Evolutionary conservation across 1,140 invertebrate species (phyloP).

Genomic region (Varroa destructor): DNA sequence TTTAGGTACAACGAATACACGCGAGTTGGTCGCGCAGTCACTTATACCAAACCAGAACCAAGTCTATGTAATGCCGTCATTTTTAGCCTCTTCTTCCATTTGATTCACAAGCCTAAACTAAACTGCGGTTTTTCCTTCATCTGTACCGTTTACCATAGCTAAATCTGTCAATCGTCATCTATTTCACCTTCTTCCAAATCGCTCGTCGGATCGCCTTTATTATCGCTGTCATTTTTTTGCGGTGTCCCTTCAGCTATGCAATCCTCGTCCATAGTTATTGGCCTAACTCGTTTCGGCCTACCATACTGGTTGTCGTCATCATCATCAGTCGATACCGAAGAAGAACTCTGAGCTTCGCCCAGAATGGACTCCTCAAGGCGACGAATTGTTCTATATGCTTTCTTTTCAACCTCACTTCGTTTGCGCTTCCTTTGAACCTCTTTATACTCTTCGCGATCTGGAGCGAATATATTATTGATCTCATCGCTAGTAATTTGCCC

Average conservation of each 20-base stretch:
- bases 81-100: too few relatives aligned
- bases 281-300: not conserved
- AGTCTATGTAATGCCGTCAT: too few relatives aligned
- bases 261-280: not conserved
- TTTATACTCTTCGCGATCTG: not conserved
- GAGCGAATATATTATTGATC: not conserved
- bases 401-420: constrained; percentile 1
- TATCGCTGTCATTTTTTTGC: too few relatives aligned
- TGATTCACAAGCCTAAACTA: too few relatives aligned
- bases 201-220: not conserved
- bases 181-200: constrained; percentile 23
- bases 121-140: too few relatives aligned
- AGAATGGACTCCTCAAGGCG: not conserved
- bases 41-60: too few relatives aligned
- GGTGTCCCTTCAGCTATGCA: too few relatives aligned
- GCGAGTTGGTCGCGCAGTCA: too few relatives aligned
- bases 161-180: not conserved
- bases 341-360: not conserved
- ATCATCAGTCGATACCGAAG: not conserved
- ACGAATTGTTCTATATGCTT: constrained; percentile 2
- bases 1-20: too few relatives aligned
- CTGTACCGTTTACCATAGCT: too few relatives aligned
- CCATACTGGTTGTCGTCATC: not conserved
- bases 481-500: not conserved
- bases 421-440: not conserved